Evolutionary conservation across 2,888 invertebrate species (phyloP).

Genomic region (Megaustenia siamemsis): DNA sequence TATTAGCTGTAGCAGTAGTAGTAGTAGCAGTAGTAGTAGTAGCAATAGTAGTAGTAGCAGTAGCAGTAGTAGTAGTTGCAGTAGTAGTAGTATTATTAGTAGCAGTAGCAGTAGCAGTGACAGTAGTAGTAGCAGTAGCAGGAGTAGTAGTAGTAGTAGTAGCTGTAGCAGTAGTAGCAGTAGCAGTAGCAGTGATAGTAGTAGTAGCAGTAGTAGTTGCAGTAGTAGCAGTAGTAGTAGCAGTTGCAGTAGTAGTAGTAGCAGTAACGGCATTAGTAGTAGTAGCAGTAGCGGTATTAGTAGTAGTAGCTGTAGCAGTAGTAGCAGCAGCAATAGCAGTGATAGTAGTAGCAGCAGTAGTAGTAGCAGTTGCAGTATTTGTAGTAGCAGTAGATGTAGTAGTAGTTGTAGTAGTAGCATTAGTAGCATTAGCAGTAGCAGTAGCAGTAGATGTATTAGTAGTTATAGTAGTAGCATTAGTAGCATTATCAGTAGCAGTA

Average conservation of each 20-base stretch:
- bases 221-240: constrained; percentile 20
- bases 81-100: not conserved
- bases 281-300: not conserved
- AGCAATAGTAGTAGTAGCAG: not conserved
- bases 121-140: not conserved
- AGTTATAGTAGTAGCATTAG: not conserved
- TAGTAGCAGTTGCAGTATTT: too few species aligned
- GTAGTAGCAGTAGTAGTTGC: constrained; percentile 17
- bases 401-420: too few species aligned
- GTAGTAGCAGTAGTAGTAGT: constrained; percentile 21
- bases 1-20: not conserved
- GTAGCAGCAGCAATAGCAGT: too few species aligned
- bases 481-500: too few species aligned
- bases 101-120: not conserved
- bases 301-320: too few species aligned
- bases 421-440: too few species aligned
- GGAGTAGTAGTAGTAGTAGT: not conserved
- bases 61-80: not conserved
- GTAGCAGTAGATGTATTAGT: too few species aligned
- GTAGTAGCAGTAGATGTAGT: not conserved
- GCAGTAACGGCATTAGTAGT: not conserved
- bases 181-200: constrained; percentile 6
- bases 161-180: not conserved
- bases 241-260: constrained; percentile 5
- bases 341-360: constrained; percentile 2